A percentile compares a stretch with the other conserved stretches of the same genome.
phyloP scores from a whole-genome alignment of 2,797 vertebrate genomes.

The Macrochelys suwanniensis region DNA sequence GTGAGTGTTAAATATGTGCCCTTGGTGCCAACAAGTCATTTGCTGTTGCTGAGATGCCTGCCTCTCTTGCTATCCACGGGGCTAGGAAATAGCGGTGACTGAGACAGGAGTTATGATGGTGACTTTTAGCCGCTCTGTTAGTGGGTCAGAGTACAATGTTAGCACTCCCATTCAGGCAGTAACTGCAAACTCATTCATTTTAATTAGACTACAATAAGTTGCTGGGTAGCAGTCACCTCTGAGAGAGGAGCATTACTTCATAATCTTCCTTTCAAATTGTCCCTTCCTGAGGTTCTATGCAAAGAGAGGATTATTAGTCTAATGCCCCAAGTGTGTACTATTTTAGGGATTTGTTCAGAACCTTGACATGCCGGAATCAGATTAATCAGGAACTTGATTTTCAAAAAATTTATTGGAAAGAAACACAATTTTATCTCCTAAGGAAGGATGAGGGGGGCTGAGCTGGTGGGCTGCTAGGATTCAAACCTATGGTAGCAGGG shows the following conservation, averaged over 20 bases:
- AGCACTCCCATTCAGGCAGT: not conserved
- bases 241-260: not conserved
- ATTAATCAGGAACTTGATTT: conserved; percentile 21
- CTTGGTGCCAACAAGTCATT: not conserved
- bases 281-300: not conserved
- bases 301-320: not conserved
- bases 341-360: conserved; percentile 7
- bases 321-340: conserved; percentile 22
- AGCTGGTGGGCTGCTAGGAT: not conserved
- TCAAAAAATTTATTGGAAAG: not conserved
- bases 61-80: not conserved
- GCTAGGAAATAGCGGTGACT: not conserved
- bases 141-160: not conserved
- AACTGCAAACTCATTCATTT: not conserved
- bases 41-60: not conserved
- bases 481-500: not conserved
- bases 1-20: not conserved
- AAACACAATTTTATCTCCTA: not conserved
- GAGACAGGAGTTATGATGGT: not conserved
- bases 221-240: not conserved
- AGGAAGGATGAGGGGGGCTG: accelerated
- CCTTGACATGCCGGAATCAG: not conserved
- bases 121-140: not conserved
- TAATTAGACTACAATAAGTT: not conserved
- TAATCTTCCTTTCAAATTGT: not conserved